Evolutionary conservation across 1,140 invertebrate species (phyloP).

Genomic region (Sitophilus oryzae): DNA sequence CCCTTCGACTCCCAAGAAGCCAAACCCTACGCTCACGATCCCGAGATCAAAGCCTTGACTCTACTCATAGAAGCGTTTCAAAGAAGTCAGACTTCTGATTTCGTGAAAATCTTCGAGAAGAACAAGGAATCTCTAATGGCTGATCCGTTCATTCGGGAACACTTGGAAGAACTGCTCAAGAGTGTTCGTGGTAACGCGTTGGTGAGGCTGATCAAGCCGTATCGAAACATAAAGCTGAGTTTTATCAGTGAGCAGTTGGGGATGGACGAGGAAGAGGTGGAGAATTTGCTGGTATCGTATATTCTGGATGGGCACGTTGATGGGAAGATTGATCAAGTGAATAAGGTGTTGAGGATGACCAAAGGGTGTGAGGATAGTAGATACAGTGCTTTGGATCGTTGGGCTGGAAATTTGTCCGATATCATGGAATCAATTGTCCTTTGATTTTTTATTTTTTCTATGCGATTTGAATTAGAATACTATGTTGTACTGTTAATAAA

Average conservation of each 20-base stretch:
- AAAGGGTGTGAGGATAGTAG: not conserved
- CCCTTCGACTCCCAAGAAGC: slow-evolving; percentile 99
- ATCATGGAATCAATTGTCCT: not conserved
- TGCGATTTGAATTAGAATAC: too few relatives aligned
- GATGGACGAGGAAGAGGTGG: slow-evolving; percentile 93
- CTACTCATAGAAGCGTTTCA: slow-evolving; percentile 98
- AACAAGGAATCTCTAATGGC: slow-evolving; percentile 98
- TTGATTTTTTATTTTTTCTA: too few relatives aligned
- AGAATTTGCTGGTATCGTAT: slow-evolving; percentile 95
- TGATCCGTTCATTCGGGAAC: slow-evolving; percentile 98
- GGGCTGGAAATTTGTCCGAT: not conserved
- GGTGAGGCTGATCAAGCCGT: slow-evolving; percentile 96
- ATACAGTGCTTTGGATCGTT: not conserved
- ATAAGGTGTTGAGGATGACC: slow-evolving; percentile 68
- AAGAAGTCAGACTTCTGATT: slow-evolving; percentile 98
- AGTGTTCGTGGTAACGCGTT: slow-evolving; percentile 98
- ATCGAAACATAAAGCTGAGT: slow-evolving; percentile 95
- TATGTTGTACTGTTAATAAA: too few relatives aligned
- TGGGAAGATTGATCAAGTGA: slow-evolving; percentile 94
- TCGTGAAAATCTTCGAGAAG: slow-evolving; percentile 93
- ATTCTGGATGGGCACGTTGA: slow-evolving; percentile 90
- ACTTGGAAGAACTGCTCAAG: slow-evolving; percentile 95
- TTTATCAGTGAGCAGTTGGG: slow-evolving; percentile 98
- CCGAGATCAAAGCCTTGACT: slow-evolving; percentile 99
- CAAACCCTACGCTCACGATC: slow-evolving; percentile 99